Conservation (phyloP, 1,140 invertebrate species). For the Calephelis virginiensis region DNA sequence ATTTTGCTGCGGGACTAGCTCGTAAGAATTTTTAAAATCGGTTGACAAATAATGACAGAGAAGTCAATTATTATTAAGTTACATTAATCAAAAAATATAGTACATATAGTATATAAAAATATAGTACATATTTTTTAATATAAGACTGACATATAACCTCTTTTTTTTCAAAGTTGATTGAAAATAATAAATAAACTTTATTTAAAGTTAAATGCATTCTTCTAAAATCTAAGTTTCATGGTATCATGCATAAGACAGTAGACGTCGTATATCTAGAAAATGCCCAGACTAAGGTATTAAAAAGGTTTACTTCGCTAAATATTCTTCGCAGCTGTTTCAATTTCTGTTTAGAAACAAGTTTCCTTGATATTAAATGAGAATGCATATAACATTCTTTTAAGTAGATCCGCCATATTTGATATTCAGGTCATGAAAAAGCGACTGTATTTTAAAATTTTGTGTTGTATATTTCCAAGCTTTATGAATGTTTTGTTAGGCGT, state of each 20-base stretch:
- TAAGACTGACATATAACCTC: too few relatives aligned
- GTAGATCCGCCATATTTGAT: constrained; percentile 1
- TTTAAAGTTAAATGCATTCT: too few relatives aligned
- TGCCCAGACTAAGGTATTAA: neutral
- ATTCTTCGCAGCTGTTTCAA: neutral
- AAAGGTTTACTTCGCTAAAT: neutral
- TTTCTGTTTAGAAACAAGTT: neutral
- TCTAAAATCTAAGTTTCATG: too few relatives aligned
- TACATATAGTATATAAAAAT: too few relatives aligned
- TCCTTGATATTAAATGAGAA: constrained; percentile 10
- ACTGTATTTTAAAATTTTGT: constrained; percentile 21
- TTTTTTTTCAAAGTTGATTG: too few relatives aligned
- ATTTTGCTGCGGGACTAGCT: too few relatives aligned
- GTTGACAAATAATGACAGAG: too few relatives aligned
- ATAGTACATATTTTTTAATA: too few relatives aligned
- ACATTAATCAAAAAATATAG: too few relatives aligned
- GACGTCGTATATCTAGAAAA: neutral
- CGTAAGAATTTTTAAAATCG: too few relatives aligned
- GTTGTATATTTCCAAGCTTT: constrained; percentile 24
- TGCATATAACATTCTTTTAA: constrained; percentile 10
- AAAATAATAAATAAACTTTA: too few relatives aligned
- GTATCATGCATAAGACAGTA: neutral
- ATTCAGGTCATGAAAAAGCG: constrained; percentile 16
- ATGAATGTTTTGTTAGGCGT: constrained; percentile 29
- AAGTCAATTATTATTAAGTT: too few relatives aligned